Percentiles rank a stretch among this genome's conserved stretches.
phyloP scores from a whole-genome alignment of 1,140 invertebrate genomes.

The Heliconius melpomene region DNA sequence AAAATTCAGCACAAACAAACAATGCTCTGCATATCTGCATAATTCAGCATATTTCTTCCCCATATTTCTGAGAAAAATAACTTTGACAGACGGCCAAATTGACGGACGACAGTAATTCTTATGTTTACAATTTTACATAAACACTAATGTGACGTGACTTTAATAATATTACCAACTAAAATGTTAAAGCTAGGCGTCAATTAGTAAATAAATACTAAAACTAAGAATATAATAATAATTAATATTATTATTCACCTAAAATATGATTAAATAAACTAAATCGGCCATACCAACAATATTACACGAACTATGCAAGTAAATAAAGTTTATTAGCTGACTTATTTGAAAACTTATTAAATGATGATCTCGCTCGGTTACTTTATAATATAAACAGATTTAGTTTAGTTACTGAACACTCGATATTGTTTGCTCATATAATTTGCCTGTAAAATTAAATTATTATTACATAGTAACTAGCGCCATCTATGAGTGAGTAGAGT shows the following conservation, averaged over 20 bases:
- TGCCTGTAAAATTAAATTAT: neutral
- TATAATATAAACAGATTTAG: conserved; percentile 22
- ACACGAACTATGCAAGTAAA: conserved; percentile 16
- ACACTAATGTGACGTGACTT: no score
- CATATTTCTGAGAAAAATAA: no score
- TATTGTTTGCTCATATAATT: conserved; percentile 46
- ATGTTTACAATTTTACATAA: no score
- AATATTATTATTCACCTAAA: neutral
- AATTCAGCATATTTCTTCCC: no score
- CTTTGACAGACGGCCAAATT: no score
- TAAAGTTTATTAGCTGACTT: conserved; percentile 29
- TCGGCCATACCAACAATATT: neutral
- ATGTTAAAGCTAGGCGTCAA: no score
- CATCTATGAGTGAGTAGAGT: conserved; percentile 60
- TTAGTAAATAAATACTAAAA: no score
- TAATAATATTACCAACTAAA: no score
- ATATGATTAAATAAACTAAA: neutral
- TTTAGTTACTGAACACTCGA: conserved; percentile 45
- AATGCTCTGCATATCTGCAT: no score
- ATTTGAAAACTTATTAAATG: conserved; percentile 49
- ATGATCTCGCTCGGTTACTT: conserved; percentile 45
- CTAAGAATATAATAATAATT: no score
- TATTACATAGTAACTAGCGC: conserved; percentile 40
- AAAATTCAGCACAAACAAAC: no score
- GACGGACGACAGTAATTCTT: no score